A percentile compares a stretch with the other conserved stretches of the same genome.
These are phyloP conservation scores for Antheraea pernyi DNA, from an alignment of 1,140 invertebrate species.

Conservation along the genomic window DNA sequence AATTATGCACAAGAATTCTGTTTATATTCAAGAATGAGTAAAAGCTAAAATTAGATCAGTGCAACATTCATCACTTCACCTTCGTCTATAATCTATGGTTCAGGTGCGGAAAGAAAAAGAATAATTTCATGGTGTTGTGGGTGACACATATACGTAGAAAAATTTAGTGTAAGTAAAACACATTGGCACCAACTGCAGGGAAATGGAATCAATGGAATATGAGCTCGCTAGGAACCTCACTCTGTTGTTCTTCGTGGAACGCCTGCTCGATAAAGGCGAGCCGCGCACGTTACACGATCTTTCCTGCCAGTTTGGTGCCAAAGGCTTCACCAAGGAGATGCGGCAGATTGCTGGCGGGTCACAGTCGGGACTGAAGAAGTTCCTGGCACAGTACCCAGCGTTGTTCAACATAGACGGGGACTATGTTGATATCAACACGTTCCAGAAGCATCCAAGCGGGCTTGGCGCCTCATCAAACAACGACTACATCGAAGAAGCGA, in stretches of 20 bases:
- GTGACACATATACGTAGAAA: slow-evolving; percentile 78
- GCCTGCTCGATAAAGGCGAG: slow-evolving; percentile 95
- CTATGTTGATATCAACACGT: slow-evolving; percentile 93
- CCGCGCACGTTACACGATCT: slow-evolving; percentile 96
- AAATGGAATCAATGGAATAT: slow-evolving; percentile 96
- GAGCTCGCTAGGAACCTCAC: slow-evolving; percentile 96
- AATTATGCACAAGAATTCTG: slow-evolving; percentile 14
- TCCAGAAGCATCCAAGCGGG: slow-evolving; percentile 79
- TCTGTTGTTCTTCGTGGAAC: slow-evolving; percentile 96
- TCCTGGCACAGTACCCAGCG: slow-evolving; percentile 93
- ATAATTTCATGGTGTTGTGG: slow-evolving; percentile 78
- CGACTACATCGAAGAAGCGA: slow-evolving; percentile 95
- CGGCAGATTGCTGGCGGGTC: slow-evolving; percentile 96
- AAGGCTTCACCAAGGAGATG: slow-evolving; percentile 97
- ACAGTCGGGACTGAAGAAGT: slow-evolving; percentile 95
- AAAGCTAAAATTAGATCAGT: slow-evolving; percentile 7
- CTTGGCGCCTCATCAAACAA: slow-evolving; percentile 82
- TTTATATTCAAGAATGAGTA: slow-evolving; percentile 8
- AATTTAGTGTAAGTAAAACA: slow-evolving; percentile 73
- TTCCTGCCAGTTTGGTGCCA: slow-evolving; percentile 97
- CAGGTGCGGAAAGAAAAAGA: slow-evolving; percentile 55
- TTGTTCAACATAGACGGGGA: slow-evolving; percentile 95
- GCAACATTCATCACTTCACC: slow-evolving; percentile 44
- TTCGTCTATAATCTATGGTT: slow-evolving; percentile 61
- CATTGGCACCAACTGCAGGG: slow-evolving; percentile 75